Evolutionary conservation across 1,140 invertebrate genomes (phyloP).

Genomic region (Drosophila navojoa): DNA sequence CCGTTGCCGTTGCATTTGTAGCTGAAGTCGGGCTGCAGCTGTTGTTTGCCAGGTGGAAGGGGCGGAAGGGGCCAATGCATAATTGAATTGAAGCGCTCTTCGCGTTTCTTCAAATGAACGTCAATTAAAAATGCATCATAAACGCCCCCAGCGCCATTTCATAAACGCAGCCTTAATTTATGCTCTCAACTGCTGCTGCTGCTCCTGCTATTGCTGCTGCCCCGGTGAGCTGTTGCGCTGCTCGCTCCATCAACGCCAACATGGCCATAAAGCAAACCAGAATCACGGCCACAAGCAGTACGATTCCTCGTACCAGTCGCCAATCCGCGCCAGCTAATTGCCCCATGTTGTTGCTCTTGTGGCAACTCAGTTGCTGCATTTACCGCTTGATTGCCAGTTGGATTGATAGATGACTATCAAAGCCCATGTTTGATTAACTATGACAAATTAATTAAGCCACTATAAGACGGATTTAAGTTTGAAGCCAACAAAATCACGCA

Average conservation of each 20-base stretch:
- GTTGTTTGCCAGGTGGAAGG: constrained; percentile 7
- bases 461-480: not conserved
- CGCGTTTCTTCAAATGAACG: constrained; percentile 80
- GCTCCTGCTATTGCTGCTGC: not conserved
- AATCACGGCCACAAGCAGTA: constrained; percentile 6
- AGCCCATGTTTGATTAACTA: constrained; percentile 11
- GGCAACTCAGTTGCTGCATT: constrained; percentile 33
- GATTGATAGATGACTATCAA: constrained; percentile 30
- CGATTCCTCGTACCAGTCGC: not conserved
- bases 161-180: constrained; percentile 75
- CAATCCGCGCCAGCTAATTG: constrained; percentile 29
- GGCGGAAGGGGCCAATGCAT: constrained; percentile 39
- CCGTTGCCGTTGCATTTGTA: not conserved
- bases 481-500: too few species aligned
- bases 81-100: constrained; percentile 76
- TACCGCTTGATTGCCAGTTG: constrained; percentile 42
- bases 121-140: constrained; percentile 82
- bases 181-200: constrained; percentile 46
- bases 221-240: constrained; percentile 9
- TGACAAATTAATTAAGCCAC: constrained; percentile 9
- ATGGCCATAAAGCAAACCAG: constrained; percentile 42
- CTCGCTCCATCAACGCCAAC: constrained; percentile 29
- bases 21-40: constrained; percentile 28
- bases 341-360: constrained; percentile 11
- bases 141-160: constrained; percentile 78